phyloP scores from a whole-genome alignment of 2,113 vertebrate species.

The Macquaria ambigua region DNA sequence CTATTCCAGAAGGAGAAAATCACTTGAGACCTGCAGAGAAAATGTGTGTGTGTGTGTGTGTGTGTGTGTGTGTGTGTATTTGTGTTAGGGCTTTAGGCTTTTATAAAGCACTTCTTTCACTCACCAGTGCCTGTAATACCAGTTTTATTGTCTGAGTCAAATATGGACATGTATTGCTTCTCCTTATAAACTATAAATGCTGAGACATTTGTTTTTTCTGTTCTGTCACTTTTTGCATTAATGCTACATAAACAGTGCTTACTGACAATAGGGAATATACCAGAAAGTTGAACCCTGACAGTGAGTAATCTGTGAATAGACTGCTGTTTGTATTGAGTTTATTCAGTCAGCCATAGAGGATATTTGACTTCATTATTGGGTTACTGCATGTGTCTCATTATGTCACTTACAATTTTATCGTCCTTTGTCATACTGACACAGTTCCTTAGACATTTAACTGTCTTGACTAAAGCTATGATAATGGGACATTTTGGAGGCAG shows the following conservation, averaged over 20 bases:
- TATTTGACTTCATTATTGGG: not conserved
- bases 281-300: not conserved
- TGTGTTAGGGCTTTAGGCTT: slow-evolving; percentile 22
- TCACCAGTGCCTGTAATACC: slow-evolving; percentile 37
- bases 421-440: not conserved
- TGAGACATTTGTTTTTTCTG: not conserved
- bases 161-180: not conserved
- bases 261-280: not conserved
- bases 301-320: too few relatives aligned
- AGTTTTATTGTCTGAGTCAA: slow-evolving; percentile 47
- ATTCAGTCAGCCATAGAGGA: not conserved
- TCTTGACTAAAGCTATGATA: not conserved
- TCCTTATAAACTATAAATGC: not conserved
- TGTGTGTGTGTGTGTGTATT: slow-evolving; percentile 17
- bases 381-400: not conserved
- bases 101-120: slow-evolving; percentile 32
- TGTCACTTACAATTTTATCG: not conserved
- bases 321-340: not conserved
- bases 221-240: not conserved
- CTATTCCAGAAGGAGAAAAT: slow-evolving; percentile 24
- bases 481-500: not conserved
- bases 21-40: slow-evolving; percentile 23
- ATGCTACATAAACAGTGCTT: not conserved
- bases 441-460: not conserved
- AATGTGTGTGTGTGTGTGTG: slow-evolving; percentile 8